Conservation (phyloP, 1,140 invertebrate species). For the Brachionus calyciflorus region DNA sequence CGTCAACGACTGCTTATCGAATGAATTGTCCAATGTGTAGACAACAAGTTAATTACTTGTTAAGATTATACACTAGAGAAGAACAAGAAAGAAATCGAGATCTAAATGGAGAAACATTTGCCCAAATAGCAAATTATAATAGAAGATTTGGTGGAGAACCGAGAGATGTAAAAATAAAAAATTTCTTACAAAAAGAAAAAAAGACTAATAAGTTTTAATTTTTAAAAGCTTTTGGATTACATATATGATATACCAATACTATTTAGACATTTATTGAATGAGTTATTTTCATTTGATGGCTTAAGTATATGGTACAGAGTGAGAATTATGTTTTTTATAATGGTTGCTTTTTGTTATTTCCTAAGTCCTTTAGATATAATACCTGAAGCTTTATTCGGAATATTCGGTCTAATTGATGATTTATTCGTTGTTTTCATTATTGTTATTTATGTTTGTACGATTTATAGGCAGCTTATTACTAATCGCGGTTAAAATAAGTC, state of each 20-base stretch:
- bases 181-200: not conserved
- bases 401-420: slow-evolving; percentile 46
- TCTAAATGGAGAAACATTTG: not conserved
- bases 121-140: slow-evolving; percentile 35
- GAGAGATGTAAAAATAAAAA: not conserved
- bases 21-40: slow-evolving; percentile 46
- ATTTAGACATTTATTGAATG: slow-evolving; percentile 27
- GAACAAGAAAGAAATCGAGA: not conserved
- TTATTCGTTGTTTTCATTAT: slow-evolving; percentile 23
- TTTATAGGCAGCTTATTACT: slow-evolving; percentile 31
- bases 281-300: slow-evolving; percentile 30
- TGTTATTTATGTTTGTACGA: slow-evolving; percentile 15
- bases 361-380: slow-evolving; percentile 46
- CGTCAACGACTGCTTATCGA: not conserved
- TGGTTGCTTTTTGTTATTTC: slow-evolving; percentile 28
- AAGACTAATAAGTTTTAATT: not conserved
- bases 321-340: slow-evolving; percentile 12
- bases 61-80: not conserved
- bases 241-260: slow-evolving; percentile 40
- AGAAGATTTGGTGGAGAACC: slow-evolving; percentile 34
- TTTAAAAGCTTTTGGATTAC: slow-evolving; percentile 32
- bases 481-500: slow-evolving; percentile 20
- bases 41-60: slow-evolving; percentile 10
- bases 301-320: slow-evolving; percentile 29
- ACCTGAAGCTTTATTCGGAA: slow-evolving; percentile 46